These are phyloP conservation scores for Coturnix japonica DNA, from an alignment of 2,113 vertebrate species.

Conservation along the genomic window DNA sequence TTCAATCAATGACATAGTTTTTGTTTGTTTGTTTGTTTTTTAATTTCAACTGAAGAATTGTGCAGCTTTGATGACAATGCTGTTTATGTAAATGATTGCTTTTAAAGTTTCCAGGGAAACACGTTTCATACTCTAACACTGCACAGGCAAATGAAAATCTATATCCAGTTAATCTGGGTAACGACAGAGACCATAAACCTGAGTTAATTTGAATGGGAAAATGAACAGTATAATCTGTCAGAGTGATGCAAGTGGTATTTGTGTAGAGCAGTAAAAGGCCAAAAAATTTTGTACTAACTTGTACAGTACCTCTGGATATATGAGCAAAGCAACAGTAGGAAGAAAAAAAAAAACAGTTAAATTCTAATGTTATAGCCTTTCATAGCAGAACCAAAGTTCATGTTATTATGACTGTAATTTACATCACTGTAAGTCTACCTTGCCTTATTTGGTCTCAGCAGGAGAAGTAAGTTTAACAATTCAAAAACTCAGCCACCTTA, in stretches of 20 bases:
- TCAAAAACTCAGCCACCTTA: background rate
- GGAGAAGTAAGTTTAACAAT: background rate
- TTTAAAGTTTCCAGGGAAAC: conserved; percentile 74
- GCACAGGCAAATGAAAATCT: conserved; percentile 60
- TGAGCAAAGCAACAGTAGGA: background rate
- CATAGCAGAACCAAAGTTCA: background rate
- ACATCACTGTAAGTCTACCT: background rate
- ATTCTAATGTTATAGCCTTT: background rate
- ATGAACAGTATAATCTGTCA: conserved; percentile 20
- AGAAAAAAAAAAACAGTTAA: background rate
- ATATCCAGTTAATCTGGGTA: conserved; percentile 31
- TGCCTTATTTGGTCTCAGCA: background rate
- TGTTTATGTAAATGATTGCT: conserved; percentile 63
- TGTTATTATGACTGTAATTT: background rate
- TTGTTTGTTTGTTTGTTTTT: background rate
- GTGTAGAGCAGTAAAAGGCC: conserved; percentile 3
- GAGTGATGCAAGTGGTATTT: conserved; percentile 4
- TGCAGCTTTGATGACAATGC: conserved; percentile 23
- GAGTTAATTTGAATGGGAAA: conserved; percentile 54
- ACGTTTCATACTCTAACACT: conserved; percentile 31
- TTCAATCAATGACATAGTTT: background rate
- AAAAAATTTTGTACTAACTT: background rate
- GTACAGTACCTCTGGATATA: background rate
- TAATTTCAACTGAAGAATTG: conserved; percentile 10
- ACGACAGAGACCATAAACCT: conserved; percentile 57